Conservation (phyloP, 2,888 invertebrate species). For the Drosophila paramelanica region DNA sequence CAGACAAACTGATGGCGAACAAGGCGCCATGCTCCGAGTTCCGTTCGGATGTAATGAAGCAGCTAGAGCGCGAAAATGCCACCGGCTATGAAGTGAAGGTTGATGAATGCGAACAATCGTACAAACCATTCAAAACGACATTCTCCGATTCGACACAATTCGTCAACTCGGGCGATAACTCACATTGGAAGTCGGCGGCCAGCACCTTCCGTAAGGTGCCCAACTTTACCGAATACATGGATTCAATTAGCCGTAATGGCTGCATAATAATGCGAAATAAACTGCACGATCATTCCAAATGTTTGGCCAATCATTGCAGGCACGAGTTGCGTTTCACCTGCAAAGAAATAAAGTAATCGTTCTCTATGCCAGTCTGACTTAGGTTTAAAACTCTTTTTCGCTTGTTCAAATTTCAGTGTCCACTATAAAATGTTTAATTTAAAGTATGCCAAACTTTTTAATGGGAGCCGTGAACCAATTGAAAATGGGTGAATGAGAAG, state of each 20-base stretch:
- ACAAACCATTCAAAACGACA: constrained; percentile 79
- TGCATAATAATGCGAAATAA: constrained; percentile 82
- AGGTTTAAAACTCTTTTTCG: background rate
- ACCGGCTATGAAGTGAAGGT: constrained; percentile 40
- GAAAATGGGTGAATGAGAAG: no score
- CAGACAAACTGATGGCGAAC: constrained; percentile 59
- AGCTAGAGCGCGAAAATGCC: constrained; percentile 62
- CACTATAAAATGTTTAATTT: background rate
- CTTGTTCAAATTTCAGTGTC: constrained; percentile 26
- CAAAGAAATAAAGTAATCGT: constrained; percentile 61
- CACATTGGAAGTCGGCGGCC: constrained; percentile 77
- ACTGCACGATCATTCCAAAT: constrained; percentile 83
- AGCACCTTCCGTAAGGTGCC: constrained; percentile 71
- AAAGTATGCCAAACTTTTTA: no score
- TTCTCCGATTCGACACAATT: constrained; percentile 76
- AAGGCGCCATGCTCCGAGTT: constrained; percentile 78
- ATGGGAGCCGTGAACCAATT: no score
- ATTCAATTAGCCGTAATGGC: constrained; percentile 83
- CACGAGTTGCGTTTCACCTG: constrained; percentile 76
- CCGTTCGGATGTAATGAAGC: constrained; percentile 74
- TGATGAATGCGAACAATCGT: constrained; percentile 71
- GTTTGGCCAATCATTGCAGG: constrained; percentile 78
- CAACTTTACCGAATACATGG: constrained; percentile 83
- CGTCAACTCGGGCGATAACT: constrained; percentile 74
- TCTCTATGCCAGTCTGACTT: background rate